Conservation (phyloP, 2,888 invertebrate species). For the Oligia latruncula region DNA sequence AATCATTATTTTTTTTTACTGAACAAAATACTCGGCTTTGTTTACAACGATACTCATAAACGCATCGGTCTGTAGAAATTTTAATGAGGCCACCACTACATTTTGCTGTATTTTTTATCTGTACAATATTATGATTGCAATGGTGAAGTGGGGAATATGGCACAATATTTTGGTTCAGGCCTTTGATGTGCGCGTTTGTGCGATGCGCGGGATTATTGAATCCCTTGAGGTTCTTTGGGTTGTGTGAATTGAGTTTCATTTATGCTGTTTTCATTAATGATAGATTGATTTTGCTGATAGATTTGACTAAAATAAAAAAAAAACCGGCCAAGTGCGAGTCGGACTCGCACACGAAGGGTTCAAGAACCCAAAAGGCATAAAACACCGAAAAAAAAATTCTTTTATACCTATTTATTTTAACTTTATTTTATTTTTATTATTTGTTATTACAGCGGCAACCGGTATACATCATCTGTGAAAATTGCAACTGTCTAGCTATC, state of each 20-base stretch:
- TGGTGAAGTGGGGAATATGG: not conserved
- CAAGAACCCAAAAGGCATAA: no score
- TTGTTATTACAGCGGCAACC: no score
- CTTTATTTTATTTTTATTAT: no score
- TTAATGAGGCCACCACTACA: conserved; percentile 82
- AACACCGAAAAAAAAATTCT: no score
- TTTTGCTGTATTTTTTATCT: conserved; percentile 23
- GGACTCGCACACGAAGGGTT: no score
- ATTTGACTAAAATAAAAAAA: no score
- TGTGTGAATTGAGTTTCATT: not conserved
- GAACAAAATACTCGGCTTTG: conserved; percentile 43
- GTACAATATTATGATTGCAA: conserved; percentile 26
- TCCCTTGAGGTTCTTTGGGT: not conserved
- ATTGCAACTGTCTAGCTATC: no score
- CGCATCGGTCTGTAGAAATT: conserved; percentile 82
- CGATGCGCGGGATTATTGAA: conserved; percentile 6
- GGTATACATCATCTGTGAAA: no score
- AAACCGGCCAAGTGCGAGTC: no score
- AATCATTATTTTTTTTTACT: conserved; percentile 33
- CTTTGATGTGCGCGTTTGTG: conserved; percentile 18
- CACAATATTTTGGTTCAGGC: conserved; percentile 8
- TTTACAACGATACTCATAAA: conserved; percentile 73
- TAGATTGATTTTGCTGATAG: not conserved
- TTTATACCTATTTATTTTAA: no score
- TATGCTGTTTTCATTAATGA: not conserved